Base-by-base conservation (phyloP, 2,888 invertebrate genomes). In the Drosophila villosipedis region DNA sequence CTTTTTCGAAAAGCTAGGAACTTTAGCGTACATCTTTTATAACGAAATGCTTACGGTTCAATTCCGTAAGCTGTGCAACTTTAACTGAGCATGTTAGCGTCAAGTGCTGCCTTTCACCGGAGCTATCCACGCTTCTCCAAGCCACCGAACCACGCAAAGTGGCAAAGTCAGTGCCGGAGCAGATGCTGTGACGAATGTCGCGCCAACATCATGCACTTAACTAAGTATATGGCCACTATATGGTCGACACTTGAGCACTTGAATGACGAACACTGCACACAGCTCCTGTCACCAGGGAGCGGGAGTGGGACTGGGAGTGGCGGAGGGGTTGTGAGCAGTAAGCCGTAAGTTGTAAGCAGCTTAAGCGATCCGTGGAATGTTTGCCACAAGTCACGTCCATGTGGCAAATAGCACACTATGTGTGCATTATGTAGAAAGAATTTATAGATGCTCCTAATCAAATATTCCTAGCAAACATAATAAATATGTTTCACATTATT, bases 361-460 rank as follows among this genome's bases (percentile, higher is more conserved):
- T 78, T 71, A 80, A 50, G 62, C 60, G 41, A 66, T 68, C 52
- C 39, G 28, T 62, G 50, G 50, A 57, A 39, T 69, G 59, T 39
- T 62, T 52, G 76, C 59, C 66, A 50, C 60, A 30, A 64, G 78
- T 43, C 80, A 76, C 52, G 61, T 65, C 30, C 49, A 37, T 73
- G 37, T 73, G 68, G 83, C 83, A 73, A 66, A 76, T 64, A 68
- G 58, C 59, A 64, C 62, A 67, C 33, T 37, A 35, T 55, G 35
- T 68, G 54, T 30, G 37, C 28, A 41, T 39, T 52, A 12, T n/a
- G 25, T 16, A 7, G 19, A 47, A 55, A 50, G 43, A 71, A 73
- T 84, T 76, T 78, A 73, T 75, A 75, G 75, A 74, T 76, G 90
- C 76, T 78, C 75, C 76, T 84, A 84, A 84, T 87, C 88, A 84